phyloP scores from a whole-genome alignment of 2,797 vertebrate genomes.

The Sebastes steindachneri region DNA sequence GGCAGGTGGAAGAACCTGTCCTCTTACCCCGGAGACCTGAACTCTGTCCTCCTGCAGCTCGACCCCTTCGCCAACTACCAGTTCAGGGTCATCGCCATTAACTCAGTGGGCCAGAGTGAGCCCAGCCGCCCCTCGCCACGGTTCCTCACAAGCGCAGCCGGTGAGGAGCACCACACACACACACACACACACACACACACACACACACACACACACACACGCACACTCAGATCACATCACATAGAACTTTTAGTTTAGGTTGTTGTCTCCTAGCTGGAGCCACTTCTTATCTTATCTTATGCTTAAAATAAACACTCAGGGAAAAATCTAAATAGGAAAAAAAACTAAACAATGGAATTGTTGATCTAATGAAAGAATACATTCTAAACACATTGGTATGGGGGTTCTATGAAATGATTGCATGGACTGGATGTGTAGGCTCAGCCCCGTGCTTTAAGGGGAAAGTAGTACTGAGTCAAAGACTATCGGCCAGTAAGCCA shows the following conservation, averaged over 20 bases:
- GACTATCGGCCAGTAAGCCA: not conserved
- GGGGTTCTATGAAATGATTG: not conserved
- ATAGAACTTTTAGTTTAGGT: no score
- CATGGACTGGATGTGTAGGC: not conserved
- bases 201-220: no score
- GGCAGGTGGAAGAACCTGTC: conserved; percentile 91
- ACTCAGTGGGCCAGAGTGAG: conserved; percentile 91
- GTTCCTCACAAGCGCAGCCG: conserved; percentile 91
- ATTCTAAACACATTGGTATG: not conserved
- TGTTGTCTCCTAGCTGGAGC: not conserved
- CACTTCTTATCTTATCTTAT: not conserved
- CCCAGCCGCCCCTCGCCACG: conserved; percentile 91
- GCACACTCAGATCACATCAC: no score
- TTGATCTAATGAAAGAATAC: not conserved
- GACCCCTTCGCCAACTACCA: conserved; percentile 94
- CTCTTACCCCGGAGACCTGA: conserved; percentile 87
- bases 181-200: no score
- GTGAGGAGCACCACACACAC: conserved; percentile 78
- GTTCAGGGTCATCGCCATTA: conserved; percentile 95
- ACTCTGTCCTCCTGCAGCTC: conserved; percentile 90
- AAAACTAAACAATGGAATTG: no score
- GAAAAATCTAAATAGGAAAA: no score
- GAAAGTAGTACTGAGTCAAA: not conserved
- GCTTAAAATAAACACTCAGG: no score
- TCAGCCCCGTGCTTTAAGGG: not conserved